phyloP scores from a whole-genome alignment of 2,113 vertebrate species.

The Scomber scombrus region DNA sequence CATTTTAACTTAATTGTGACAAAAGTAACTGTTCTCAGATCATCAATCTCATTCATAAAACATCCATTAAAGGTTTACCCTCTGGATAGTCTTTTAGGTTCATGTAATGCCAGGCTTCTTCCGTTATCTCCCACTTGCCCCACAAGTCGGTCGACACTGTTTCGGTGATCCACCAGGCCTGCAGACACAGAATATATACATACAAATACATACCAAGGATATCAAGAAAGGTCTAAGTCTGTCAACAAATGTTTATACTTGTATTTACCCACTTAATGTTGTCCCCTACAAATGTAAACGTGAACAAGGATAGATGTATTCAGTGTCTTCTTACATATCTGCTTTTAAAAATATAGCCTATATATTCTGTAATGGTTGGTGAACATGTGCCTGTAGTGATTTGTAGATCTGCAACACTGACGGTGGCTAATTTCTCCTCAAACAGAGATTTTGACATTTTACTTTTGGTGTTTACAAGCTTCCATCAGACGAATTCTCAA shows the following conservation, averaged over 20 bases:
- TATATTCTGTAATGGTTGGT: background rate
- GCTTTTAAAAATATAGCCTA: background rate
- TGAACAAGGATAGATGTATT: background rate
- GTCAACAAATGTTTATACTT: background rate
- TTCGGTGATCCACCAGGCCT: conserved; percentile 85
- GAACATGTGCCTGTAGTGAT: background rate
- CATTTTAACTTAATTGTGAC: background rate
- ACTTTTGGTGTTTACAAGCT: background rate
- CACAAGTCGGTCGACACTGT: conserved; percentile 81
- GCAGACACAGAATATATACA: conserved; percentile 10
- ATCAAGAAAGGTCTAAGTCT: background rate
- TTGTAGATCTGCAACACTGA: background rate
- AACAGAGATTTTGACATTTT: conserved; percentile 4
- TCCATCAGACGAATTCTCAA: background rate
- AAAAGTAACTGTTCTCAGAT: background rate
- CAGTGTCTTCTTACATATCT: background rate
- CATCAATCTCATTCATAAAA: background rate
- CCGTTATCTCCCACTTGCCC: conserved; percentile 76
- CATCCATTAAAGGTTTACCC: conserved; percentile 47
- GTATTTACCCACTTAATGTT: background rate
- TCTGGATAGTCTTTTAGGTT: conserved; percentile 74
- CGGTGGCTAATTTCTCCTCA: background rate
- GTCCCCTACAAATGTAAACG: no score
- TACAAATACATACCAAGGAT: background rate
- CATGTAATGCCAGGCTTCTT: conserved; percentile 78